Conservation (phyloP, 2,888 invertebrate species). For the Busseola fusca region DNA sequence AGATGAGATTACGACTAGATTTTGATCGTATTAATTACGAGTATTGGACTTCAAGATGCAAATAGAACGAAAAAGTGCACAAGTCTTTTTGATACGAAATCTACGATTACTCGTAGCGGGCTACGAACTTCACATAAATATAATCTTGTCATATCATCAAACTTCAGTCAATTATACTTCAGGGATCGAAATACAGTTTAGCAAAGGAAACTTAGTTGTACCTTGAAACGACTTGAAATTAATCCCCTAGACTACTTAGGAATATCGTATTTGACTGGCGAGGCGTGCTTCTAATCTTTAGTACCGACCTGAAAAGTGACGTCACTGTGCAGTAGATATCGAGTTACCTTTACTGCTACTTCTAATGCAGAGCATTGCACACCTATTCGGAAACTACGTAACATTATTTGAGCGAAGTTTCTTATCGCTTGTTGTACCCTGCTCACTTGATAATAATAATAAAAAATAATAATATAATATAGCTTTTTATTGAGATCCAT, state of each 20-base stretch:
- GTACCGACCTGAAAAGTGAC: conserved; percentile 7
- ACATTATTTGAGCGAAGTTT: background rate
- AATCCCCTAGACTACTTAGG: conserved; percentile 13
- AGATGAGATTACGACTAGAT: no score
- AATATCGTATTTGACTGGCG: conserved; percentile 31
- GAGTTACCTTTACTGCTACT: background rate
- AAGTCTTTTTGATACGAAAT: conserved; percentile 25
- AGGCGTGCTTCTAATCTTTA: conserved; percentile 20
- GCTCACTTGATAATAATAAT: background rate
- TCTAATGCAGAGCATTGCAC: background rate
- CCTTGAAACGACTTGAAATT: conserved; percentile 18
- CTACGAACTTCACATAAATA: background rate
- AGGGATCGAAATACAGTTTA: conserved; percentile 8
- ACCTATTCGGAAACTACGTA: background rate
- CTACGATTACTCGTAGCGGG: conserved; percentile 35
- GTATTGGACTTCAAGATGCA: no score
- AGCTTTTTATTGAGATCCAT: no score
- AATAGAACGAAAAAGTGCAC: background rate
- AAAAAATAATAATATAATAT: no score
- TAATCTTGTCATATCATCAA: conserved; percentile 4
- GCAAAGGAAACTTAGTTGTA: conserved; percentile 22
- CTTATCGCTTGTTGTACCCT: background rate
- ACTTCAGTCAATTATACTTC: conserved; percentile 5
- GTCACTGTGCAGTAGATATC: conserved; percentile 6
- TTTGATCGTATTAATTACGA: no score